A percentile compares a stretch with the other conserved stretches of the same genome.
These are phyloP conservation scores for Nemurella pictetii DNA, from an alignment of 2,888 invertebrate species.

Conservation along the genomic window DNA sequence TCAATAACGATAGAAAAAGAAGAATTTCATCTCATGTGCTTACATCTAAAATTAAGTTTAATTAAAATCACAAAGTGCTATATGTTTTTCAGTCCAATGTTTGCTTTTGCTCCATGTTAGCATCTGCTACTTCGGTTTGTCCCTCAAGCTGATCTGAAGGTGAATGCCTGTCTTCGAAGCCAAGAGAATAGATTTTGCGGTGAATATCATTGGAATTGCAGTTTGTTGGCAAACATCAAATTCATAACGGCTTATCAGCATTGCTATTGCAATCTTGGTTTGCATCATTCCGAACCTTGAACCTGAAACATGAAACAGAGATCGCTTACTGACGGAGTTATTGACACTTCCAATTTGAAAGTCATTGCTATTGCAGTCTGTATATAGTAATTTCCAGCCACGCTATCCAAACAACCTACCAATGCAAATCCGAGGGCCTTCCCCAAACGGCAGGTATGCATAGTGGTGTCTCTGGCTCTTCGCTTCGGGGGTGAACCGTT, in stretches of 20 bases:
- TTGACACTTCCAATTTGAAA: background rate
- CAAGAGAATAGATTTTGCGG: background rate
- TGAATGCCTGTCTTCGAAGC: slow-evolving; percentile 6
- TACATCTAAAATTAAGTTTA: background rate
- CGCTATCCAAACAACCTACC: slow-evolving; percentile 20
- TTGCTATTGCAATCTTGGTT: slow-evolving; percentile 35
- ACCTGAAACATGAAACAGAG: slow-evolving; percentile 43
- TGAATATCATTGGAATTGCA: slow-evolving; percentile 37
- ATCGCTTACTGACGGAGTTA: background rate
- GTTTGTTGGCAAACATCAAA: slow-evolving; percentile 43
- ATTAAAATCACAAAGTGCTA: background rate
- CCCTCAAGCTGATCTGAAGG: slow-evolving; percentile 4
- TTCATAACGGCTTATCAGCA: slow-evolving; percentile 41
- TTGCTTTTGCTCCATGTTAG: no score
- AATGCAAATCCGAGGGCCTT: slow-evolving; percentile 35
- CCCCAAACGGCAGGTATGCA: slow-evolving; percentile 36
- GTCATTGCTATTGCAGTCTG: no score
- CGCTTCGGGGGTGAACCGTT: slow-evolving; percentile 44
- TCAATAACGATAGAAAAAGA: background rate
- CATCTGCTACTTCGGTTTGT: no score
- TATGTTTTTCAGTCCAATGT: no score
- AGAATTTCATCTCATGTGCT: background rate
- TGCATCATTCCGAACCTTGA: slow-evolving; percentile 48
- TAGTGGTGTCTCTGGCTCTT: slow-evolving; percentile 42
- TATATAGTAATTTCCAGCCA: no score